These are phyloP conservation scores for Moxostoma hubbsi DNA, from an alignment of 2,797 vertebrate genomes.

Conservation along the genomic window DNA sequence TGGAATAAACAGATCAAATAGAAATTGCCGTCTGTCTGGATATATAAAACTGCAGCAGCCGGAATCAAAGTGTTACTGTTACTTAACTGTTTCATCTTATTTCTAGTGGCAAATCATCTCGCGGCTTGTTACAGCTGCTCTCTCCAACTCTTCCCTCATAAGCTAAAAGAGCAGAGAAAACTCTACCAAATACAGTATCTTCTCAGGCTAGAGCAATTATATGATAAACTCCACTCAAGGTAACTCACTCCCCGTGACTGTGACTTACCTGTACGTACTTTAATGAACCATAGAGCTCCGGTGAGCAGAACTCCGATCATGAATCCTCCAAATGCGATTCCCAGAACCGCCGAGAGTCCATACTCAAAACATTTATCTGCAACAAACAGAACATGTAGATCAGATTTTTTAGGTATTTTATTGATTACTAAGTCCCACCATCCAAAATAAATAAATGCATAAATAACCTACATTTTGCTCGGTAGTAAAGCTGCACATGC, in stretches of 20 bases:
- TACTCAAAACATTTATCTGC: slow-evolving; percentile 78
- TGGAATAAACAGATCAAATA: too few relatives aligned
- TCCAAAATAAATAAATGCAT: too few relatives aligned
- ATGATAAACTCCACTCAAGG: background rate
- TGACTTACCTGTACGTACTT: slow-evolving; percentile 89
- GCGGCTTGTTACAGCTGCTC: slow-evolving; percentile 50
- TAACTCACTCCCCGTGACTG: too few relatives aligned
- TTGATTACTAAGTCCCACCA: too few relatives aligned
- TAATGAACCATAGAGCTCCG: slow-evolving; percentile 93
- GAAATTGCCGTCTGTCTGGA: background rate
- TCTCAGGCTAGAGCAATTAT: slow-evolving; percentile 11
- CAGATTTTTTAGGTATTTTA: too few relatives aligned
- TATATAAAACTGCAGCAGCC: background rate
- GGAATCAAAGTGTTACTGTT: slow-evolving; percentile 12
- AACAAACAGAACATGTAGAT: slow-evolving; percentile 49
- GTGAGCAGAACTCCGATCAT: slow-evolving; percentile 93
- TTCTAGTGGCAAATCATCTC: slow-evolving; percentile 56
- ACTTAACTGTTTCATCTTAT: slow-evolving; percentile 60
- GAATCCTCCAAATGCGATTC: slow-evolving; percentile 93
- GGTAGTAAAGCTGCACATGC: too few relatives aligned
- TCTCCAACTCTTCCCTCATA: slow-evolving; percentile 54
- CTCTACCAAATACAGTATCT: slow-evolving; percentile 38
- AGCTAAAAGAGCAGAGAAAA: slow-evolving; percentile 57
- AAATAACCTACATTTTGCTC: too few relatives aligned
- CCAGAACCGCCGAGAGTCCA: slow-evolving; percentile 82